Evolutionary conservation across 2,797 vertebrate genomes (phyloP).

Genomic region (Ptychobarbus kaznakovi): DNA sequence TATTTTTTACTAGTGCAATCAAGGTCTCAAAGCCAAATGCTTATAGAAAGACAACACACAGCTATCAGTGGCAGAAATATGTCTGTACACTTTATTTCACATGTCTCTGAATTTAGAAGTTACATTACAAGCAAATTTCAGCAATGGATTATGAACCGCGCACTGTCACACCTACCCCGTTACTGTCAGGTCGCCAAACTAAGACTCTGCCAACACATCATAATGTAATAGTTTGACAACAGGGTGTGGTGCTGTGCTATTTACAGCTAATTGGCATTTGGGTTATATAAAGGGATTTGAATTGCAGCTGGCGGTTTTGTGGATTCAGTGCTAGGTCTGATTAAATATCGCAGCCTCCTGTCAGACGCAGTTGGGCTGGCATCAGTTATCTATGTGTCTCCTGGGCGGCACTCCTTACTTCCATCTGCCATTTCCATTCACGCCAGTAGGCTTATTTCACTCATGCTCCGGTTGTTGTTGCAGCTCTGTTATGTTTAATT

Average conservation of each 20-base stretch:
- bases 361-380: conserved; percentile 82
- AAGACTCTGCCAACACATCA: conserved; percentile 45
- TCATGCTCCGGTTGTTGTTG: conserved; percentile 62
- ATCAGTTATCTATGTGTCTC: conserved; percentile 75
- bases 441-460: conserved; percentile 74
- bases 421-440: conserved; percentile 76
- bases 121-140: background rate
- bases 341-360: conserved; percentile 82
- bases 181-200: conserved; percentile 36
- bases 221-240: conserved; percentile 64
- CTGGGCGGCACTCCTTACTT: conserved; percentile 72
- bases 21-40: conserved; percentile 69
- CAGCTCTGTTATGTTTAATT: conserved; percentile 60
- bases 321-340: conserved; percentile 79
- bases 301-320: conserved; percentile 81
- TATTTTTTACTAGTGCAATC: background rate
- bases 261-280: conserved; percentile 75
- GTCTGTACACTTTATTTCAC: conserved; percentile 57
- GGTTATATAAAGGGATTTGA: conserved; percentile 75
- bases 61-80: conserved; percentile 67
- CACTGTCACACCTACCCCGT: conserved; percentile 8
- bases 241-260: conserved; percentile 68
- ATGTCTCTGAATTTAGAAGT: background rate
- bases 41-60: conserved; percentile 62
- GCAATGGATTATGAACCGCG: conserved; percentile 1